Evolutionary conservation across 2,113 vertebrate species (phyloP).

Genomic region (Myocastor coypus): DNA sequence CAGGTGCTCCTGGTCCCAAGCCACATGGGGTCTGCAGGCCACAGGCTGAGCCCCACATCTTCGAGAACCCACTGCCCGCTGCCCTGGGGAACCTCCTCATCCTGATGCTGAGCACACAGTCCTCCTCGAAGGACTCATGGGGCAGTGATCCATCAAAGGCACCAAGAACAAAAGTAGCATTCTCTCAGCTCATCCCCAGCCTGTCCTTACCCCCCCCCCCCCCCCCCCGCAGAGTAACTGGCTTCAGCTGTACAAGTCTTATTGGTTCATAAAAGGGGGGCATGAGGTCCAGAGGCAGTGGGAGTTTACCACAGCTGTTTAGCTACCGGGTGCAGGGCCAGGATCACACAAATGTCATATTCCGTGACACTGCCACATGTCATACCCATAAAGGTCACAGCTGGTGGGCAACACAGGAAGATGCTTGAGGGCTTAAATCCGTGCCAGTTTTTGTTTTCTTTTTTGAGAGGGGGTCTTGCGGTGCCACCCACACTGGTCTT

Average conservation of each 20-base stretch:
- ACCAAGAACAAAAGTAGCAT: background rate
- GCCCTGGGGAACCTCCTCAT: background rate
- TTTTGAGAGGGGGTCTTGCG: background rate
- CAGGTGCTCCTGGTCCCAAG: background rate
- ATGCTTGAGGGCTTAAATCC: background rate
- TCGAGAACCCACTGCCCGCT: background rate
- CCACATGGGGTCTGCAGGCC: background rate
- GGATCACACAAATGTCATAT: background rate
- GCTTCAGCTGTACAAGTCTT: background rate
- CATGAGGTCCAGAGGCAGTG: background rate
- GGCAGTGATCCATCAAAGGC: background rate
- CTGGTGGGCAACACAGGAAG: background rate
- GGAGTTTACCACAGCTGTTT: background rate
- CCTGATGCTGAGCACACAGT: background rate
- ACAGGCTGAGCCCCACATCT: background rate
- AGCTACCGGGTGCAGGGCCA: background rate
- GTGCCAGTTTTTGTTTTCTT: background rate
- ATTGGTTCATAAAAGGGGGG: background rate
- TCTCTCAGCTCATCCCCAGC: background rate
- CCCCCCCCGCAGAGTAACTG: background rate
- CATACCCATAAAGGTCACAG: fast-evolving
- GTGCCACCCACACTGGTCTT: background rate
- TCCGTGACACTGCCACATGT: background rate
- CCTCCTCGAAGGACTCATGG: background rate
- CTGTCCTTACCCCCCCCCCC: background rate